Evolutionary conservation across 2,888 invertebrate genomes (phyloP), one percentile per base, ranked within the genome.

Genomic region (Stenoptilia bipunctidactyla): DNA sequence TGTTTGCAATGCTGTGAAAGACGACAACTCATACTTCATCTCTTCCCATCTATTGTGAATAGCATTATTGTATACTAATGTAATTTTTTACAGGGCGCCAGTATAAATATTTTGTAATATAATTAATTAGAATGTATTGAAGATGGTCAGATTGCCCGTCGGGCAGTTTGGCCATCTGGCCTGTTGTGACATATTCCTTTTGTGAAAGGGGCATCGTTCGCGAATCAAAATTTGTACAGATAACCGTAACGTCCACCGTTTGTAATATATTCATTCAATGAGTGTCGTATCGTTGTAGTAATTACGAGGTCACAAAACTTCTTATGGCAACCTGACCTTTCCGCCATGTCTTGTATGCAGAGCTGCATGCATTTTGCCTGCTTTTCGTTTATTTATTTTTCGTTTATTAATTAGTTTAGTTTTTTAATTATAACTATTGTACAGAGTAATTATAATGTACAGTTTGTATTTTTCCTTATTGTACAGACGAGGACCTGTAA

Each of bases 161-260:
- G 52, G 77, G 80, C 79, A 77, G 69, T 82, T 75, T 80, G 82
- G 79, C 82, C 82, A 80, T 79, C 75, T 63, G 65, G 72, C 83
- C 83, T 88, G 88, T 88, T 90, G 91, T 91, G 91, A 91, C 91
- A 91, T 90, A 91, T 91, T 91, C 88, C 80, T 83, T 89, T 89
- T 91, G 91, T 92, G 91, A 90, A 90, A 91, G 91, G 91, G 91
- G 91, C 90, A 88, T 88, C 90, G 90, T 90, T 89, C 88, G 87
- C 86, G 72, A 77, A 70, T 72, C 65, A 67, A 70, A 67, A 69
- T 66, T 77, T 79, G 79, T 80, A 79, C 76, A 80, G 77, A 61
- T 61, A 70, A 68, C 61, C 69, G 74, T 80, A 77, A 80, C 82
- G 82, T 83, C 83, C 82, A 82, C 73, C 80, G 82, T 82, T 82